Conservation (phyloP, 1,140 invertebrate species). For the Coptotermes formosanus region DNA sequence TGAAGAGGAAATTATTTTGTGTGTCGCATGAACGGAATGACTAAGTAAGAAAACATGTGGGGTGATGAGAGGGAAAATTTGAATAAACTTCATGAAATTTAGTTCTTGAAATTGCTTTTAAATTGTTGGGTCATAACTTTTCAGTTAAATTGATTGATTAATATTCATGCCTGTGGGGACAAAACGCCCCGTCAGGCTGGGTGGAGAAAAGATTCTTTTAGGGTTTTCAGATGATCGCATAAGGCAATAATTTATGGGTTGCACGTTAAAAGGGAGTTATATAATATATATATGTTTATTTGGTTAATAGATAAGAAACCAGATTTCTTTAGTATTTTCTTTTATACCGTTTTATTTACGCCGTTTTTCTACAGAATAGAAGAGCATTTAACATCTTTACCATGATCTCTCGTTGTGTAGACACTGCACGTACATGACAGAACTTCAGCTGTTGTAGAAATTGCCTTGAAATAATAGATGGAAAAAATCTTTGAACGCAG, state of each 20-base stretch:
- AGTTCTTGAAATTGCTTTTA: neutral
- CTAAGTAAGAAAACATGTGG: neutral
- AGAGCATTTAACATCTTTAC: too few relatives aligned
- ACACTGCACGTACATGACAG: too few relatives aligned
- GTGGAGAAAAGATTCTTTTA: neutral
- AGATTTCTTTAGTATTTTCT: neutral
- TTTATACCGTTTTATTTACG: neutral
- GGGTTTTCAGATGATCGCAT: neutral
- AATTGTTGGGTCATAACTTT: neutral
- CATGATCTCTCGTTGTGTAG: too few relatives aligned
- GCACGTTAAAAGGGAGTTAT: neutral
- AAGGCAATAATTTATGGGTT: neutral
- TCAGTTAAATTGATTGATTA: neutral
- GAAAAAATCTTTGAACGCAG: too few relatives aligned
- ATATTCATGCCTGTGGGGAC: neutral
- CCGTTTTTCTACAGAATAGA: too few relatives aligned
- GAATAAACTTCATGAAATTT: neutral
- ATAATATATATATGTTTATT: neutral
- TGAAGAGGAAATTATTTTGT: too few relatives aligned
- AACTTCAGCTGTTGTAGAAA: too few relatives aligned
- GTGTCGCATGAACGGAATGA: too few relatives aligned
- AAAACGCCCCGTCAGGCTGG: neutral
- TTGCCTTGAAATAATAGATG: too few relatives aligned
- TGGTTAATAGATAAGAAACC: conserved; percentile 1
- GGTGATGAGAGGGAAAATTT: neutral